phyloP scores from a whole-genome alignment of 2,113 vertebrate genomes.

The Tonatia bakeri region DNA sequence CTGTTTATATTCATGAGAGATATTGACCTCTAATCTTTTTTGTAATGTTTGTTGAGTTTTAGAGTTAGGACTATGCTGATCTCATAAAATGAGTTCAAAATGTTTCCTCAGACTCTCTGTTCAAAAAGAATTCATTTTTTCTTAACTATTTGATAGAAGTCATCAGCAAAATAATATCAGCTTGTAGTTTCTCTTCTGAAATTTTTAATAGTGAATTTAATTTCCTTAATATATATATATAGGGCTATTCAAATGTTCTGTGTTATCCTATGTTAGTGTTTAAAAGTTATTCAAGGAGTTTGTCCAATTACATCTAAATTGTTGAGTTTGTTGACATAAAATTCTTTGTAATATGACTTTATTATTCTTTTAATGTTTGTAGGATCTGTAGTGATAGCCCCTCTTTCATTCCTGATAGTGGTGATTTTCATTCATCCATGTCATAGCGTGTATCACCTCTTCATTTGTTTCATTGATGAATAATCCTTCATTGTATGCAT shows the following conservation, averaged over 20 bases:
- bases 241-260: background rate
- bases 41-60: background rate
- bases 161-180: background rate
- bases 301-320: background rate
- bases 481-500: background rate
- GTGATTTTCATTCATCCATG: background rate
- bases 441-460: background rate
- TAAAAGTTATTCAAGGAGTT: constrained; percentile 7
- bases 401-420: background rate
- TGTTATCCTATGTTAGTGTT: background rate
- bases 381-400: background rate
- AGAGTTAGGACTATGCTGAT: background rate
- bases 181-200: background rate
- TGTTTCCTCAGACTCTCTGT: background rate
- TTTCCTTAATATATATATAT: background rate
- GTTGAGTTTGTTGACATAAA: background rate
- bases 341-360: background rate
- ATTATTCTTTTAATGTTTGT: background rate
- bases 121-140: background rate
- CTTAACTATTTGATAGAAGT: background rate
- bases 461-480: background rate
- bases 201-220: background rate
- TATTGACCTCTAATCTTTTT: background rate
- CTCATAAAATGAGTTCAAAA: background rate
- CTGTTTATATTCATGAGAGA: background rate